These are phyloP conservation scores for Crossocerus cetratus DNA, from an alignment of 2,888 invertebrate species.

Conservation along the genomic window DNA sequence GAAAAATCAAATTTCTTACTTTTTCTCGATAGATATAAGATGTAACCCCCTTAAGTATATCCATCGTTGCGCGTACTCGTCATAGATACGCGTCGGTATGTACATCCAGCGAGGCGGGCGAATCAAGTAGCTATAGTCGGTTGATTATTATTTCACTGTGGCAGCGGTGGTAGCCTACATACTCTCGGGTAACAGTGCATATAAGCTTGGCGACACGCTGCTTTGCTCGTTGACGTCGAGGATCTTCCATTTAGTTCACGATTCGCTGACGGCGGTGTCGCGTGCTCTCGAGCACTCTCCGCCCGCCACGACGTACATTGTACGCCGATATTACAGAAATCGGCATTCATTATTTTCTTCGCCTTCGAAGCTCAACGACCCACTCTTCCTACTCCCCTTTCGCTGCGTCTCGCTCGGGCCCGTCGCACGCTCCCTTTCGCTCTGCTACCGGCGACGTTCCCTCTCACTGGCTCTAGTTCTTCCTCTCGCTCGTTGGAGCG, in stretches of 20 bases:
- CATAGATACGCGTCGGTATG: too few species aligned
- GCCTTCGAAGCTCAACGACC: constrained; percentile 33
- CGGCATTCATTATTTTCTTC: constrained; percentile 23
- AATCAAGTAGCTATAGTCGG: too few species aligned
- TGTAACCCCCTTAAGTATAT: too few species aligned
- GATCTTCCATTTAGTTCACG: constrained; percentile 45
- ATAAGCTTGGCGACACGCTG: constrained; percentile 4
- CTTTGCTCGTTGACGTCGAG: constrained; percentile 34
- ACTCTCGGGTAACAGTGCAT: constrained; percentile 21
- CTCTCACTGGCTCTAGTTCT: too few species aligned
- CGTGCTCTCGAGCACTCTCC: constrained; percentile 22
- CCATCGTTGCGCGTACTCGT: too few species aligned
- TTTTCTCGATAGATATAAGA: too few species aligned
- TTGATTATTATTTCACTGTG: too few species aligned
- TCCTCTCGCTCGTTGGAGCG: too few species aligned
- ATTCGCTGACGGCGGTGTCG: constrained; percentile 36
- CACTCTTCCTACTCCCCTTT: neutral
- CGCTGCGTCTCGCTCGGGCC: neutral
- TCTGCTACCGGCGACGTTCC: neutral
- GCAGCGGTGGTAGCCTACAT: neutral
- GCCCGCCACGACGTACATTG: constrained; percentile 32
- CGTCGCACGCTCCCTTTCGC: neutral
- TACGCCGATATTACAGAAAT: constrained; percentile 32
- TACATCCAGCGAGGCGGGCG: too few species aligned
- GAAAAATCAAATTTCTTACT: too few species aligned